Percentiles rank a stretch among this genome's conserved stretches.
These are phyloP conservation scores for Crepidodera aurea DNA, from an alignment of 2,888 invertebrate genomes.

Conservation along the genomic window DNA sequence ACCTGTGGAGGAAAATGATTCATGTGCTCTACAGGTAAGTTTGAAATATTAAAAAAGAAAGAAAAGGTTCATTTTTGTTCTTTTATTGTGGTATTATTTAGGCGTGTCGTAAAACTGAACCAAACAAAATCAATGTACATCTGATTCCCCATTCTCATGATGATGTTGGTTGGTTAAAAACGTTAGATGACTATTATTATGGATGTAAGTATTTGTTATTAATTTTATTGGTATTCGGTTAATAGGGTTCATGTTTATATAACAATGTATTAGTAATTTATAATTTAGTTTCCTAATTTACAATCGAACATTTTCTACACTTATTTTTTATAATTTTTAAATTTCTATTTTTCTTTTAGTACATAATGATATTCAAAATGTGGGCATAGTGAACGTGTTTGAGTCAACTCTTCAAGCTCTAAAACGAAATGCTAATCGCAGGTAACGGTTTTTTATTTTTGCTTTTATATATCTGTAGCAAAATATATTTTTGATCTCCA, in stretches of 20 bases:
- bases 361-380: conserved; percentile 71
- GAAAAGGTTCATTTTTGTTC: no score
- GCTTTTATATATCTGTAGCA: no score
- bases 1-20: neutral
- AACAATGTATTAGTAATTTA: no score
- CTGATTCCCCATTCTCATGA: conserved; percentile 83
- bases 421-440: conserved; percentile 70
- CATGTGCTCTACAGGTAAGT: neutral
- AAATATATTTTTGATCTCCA: no score
- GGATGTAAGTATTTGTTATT: conserved; percentile 67
- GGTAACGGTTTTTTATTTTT: no score
- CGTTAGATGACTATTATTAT: conserved; percentile 83
- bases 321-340: no score
- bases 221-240: no score
- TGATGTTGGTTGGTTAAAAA: conserved; percentile 88
- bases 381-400: conserved; percentile 88
- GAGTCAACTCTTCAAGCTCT: conserved; percentile 82
- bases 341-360: no score
- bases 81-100: no score
- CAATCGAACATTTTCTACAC: no score
- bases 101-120: conserved; percentile 70
- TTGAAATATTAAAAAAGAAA: neutral
- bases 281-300: no score
- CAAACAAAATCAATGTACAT: conserved; percentile 79
- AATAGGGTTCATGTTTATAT: no score